phyloP scores from a whole-genome alignment of 2,113 vertebrate genomes.

The Brachyhypopomus occidentalis region DNA sequence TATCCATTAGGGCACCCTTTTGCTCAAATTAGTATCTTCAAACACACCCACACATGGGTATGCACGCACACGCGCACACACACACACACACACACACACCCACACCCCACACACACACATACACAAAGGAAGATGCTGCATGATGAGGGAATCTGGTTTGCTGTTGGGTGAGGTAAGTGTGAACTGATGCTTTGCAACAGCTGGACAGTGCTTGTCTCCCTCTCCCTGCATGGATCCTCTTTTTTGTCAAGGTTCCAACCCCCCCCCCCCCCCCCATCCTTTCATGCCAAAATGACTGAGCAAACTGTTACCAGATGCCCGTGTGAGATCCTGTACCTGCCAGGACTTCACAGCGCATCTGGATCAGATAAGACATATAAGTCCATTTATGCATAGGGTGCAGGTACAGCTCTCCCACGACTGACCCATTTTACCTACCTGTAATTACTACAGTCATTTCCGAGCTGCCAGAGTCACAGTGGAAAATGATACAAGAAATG shows the following conservation, averaged over 20 bases:
- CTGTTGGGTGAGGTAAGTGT: constrained; percentile 73
- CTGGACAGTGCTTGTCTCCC: constrained; percentile 66
- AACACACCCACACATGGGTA: not conserved
- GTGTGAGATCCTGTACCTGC: constrained; percentile 65
- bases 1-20: constrained; percentile 20
- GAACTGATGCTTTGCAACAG: constrained; percentile 74
- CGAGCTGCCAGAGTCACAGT: not conserved
- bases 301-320: constrained; percentile 44
- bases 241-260: constrained; percentile 13
- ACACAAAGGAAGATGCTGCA: constrained; percentile 21
- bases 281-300: constrained; percentile 30
- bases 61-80: constrained; percentile 1
- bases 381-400: not conserved
- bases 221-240: constrained; percentile 63
- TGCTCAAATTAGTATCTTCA: not conserved
- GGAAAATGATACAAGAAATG: not conserved
- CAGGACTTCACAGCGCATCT: constrained; percentile 61
- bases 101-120: not conserved
- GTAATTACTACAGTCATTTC: constrained; percentile 18
- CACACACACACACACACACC: constrained; percentile 1
- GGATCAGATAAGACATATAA: constrained; percentile 62
- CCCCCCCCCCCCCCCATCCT: constrained; percentile 23
- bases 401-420: constrained; percentile 33
- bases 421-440: constrained; percentile 25
- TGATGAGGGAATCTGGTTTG: constrained; percentile 44